Conservation (phyloP, 2,888 invertebrate genomes). For the Cerceris ruficornis region DNA sequence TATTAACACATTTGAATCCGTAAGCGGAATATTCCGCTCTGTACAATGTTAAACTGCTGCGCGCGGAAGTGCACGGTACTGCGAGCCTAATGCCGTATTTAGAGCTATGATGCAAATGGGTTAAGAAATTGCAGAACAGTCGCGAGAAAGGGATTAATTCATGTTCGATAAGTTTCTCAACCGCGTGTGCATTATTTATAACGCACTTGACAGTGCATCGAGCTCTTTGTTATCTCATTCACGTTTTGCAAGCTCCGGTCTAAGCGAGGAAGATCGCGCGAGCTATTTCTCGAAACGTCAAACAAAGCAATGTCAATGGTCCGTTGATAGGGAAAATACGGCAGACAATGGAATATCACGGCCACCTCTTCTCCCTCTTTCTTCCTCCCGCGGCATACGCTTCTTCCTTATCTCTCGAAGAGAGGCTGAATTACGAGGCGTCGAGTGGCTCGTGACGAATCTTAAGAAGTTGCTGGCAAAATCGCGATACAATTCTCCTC, state of each 20-base stretch:
- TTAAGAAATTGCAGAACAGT: not conserved
- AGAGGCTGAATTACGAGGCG: conserved; percentile 14
- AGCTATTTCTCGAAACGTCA: conserved; percentile 35
- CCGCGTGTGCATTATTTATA: conserved; percentile 10
- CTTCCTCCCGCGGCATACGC: not conserved
- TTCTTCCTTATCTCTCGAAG: conserved; percentile 22
- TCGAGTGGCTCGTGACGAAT: not conserved
- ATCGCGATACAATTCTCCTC: not conserved
- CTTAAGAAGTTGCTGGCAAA: not conserved
- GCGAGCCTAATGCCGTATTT: too few relatives aligned
- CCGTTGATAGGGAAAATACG: conserved; percentile 23
- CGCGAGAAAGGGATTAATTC: not conserved
- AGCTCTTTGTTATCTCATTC: conserved; percentile 28
- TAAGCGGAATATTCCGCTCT: too few relatives aligned
- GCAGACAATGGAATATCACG: conserved; percentile 37
- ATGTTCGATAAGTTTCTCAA: not conserved
- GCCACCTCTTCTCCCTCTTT: conserved; percentile 3
- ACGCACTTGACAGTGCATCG: not conserved
- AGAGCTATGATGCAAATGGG: too few relatives aligned
- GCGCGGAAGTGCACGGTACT: too few relatives aligned
- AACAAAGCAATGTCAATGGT: conserved; percentile 52
- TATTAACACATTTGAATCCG: too few relatives aligned
- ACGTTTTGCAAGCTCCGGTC: conserved; percentile 18
- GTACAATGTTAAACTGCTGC: too few relatives aligned
- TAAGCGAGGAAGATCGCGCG: conserved; percentile 3